Conservation (phyloP, 2,113 vertebrate genomes). For the Phasianus colchicus region DNA sequence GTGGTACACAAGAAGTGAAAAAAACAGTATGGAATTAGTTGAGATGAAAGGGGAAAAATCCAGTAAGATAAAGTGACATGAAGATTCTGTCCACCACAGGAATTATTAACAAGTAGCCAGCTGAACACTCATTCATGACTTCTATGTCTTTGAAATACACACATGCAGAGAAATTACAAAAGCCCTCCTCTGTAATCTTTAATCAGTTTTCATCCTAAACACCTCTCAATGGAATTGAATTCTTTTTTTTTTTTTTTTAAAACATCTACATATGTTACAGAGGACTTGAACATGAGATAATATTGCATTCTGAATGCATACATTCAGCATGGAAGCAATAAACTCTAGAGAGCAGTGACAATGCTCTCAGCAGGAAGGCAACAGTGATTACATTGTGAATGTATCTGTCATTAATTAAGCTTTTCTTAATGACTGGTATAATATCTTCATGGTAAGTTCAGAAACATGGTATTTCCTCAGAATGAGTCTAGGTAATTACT, state of each 20-base stretch:
- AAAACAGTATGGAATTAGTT: neutral
- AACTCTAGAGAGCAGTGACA: neutral
- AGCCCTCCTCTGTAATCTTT: neutral
- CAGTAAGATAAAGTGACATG: neutral
- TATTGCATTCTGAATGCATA: neutral
- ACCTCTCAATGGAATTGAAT: neutral
- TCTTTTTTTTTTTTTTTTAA: neutral
- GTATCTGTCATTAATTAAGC: neutral
- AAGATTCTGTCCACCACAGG: neutral
- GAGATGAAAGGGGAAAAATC: neutral
- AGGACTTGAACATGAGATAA: neutral
- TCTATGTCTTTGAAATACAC: neutral
- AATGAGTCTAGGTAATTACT: neutral
- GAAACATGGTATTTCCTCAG: neutral
- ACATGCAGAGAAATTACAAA: neutral
- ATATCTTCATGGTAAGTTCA: neutral
- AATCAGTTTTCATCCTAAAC: neutral
- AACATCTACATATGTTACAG: neutral
- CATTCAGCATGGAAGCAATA: neutral
- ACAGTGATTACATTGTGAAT: neutral
- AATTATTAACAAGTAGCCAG: neutral
- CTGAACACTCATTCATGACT: neutral
- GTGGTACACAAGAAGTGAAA: neutral
- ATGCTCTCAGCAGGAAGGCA: neutral
- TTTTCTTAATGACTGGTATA: neutral